A percentile compares a stretch with the other conserved stretches of the same genome.
Evolutionary conservation across 2,797 vertebrate species (phyloP).

Genomic region (Sebastes oblongus): DNA sequence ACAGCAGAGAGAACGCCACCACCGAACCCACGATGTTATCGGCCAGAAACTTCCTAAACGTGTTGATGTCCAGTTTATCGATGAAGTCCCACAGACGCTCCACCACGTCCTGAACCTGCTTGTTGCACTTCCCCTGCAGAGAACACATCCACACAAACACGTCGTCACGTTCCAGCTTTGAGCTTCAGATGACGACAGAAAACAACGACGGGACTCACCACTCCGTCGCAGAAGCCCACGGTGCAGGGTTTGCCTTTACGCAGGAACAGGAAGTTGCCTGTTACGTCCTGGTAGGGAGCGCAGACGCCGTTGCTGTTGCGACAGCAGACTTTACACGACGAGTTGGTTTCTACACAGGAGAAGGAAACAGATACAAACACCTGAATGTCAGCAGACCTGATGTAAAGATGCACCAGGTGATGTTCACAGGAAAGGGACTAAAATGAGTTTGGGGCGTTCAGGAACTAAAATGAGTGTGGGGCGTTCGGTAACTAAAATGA

Average conservation of each 20-base stretch:
- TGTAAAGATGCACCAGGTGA: not conserved
- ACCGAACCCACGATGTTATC: constrained; percentile 98
- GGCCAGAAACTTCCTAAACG: constrained; percentile 92
- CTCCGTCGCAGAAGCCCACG: constrained; percentile 93
- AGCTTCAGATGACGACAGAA: too few species aligned
- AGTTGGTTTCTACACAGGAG: constrained; percentile 76
- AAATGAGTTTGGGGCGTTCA: not conserved
- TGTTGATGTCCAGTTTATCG: constrained; percentile 95
- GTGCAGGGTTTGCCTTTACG: constrained; percentile 97
- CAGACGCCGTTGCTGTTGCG: constrained; percentile 80
- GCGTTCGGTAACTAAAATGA: accelerated
- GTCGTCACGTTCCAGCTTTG: not conserved
- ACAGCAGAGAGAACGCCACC: constrained; percentile 92
- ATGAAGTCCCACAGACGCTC: constrained; percentile 98
- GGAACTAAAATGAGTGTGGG: not conserved
- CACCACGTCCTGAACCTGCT: constrained; percentile 95
- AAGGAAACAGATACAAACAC: too few species aligned
- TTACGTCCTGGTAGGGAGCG: constrained; percentile 75
- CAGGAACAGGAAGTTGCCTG: constrained; percentile 84
- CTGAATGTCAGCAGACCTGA: not conserved
- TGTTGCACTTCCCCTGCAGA: constrained; percentile 92
- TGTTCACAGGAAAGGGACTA: not conserved
- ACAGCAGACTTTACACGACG: constrained; percentile 95
- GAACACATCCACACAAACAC: not conserved
- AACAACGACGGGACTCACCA: constrained; percentile 75